Percentiles rank a stretch among this genome's conserved stretches.
Conservation (phyloP, 2,888 invertebrate genomes). For the Myopa testacea region DNA sequence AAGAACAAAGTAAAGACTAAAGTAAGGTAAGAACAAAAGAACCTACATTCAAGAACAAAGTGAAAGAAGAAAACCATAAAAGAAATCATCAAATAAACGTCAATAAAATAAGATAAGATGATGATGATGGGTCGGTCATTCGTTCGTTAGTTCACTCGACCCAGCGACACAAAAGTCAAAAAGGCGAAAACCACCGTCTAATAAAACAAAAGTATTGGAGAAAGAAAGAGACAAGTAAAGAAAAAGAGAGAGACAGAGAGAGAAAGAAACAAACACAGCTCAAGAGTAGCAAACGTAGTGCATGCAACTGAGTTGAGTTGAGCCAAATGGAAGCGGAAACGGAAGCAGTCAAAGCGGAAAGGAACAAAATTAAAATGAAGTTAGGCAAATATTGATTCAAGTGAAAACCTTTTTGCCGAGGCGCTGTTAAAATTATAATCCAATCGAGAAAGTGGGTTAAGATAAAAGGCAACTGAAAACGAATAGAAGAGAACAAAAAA, state of each 20-base stretch:
- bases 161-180: too few relatives aligned
- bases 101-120: too few relatives aligned
- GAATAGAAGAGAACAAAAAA: background rate
- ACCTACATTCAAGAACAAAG: too few relatives aligned
- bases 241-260: background rate
- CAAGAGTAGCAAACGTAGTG: background rate
- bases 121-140: too few relatives aligned
- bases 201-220: background rate
- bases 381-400: conserved; percentile 45
- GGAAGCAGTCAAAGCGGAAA: background rate
- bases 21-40: too few relatives aligned
- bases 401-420: conserved; percentile 30
- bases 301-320: background rate
- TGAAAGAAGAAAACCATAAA: too few relatives aligned
- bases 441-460: conserved; percentile 39
- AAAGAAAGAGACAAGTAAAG: background rate
- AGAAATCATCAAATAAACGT: too few relatives aligned
- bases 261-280: background rate
- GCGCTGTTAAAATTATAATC: conserved; percentile 39
- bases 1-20: too few relatives aligned
- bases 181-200: background rate
- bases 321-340: background rate
- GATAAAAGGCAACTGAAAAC: conserved; percentile 28
- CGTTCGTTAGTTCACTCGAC: too few relatives aligned
- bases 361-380: conserved; percentile 40